Conservation (phyloP, 2,113 vertebrate species). For the Plecturocebus donacophilus region DNA sequence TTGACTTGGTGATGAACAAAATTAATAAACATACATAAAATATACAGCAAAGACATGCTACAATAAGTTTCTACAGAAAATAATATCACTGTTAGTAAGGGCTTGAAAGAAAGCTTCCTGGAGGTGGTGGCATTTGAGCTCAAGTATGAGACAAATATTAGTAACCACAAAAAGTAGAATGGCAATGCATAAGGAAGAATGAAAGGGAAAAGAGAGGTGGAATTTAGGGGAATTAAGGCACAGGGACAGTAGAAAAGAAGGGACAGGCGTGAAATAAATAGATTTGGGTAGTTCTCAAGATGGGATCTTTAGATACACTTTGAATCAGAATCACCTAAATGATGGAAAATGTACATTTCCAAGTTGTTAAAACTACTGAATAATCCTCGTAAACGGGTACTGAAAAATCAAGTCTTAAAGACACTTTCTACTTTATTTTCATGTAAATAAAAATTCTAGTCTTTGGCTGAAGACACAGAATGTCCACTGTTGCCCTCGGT, state of each 20-base stretch:
- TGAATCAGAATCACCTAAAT: not conserved
- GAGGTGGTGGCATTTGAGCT: not conserved
- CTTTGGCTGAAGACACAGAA: not conserved
- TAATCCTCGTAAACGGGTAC: not conserved
- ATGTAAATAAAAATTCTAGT: not conserved
- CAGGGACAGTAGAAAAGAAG: not conserved
- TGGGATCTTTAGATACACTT: not conserved
- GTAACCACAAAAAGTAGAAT: not conserved
- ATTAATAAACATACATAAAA: not conserved
- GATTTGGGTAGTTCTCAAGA: not conserved
- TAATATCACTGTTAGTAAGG: not conserved
- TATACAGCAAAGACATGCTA: not conserved
- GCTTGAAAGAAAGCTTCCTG: not conserved
- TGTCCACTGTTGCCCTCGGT: not conserved
- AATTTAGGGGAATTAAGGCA: not conserved
- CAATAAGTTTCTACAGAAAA: not conserved
- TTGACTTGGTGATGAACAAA: not conserved
- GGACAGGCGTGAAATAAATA: fast-evolving
- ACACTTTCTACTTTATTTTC: not conserved
- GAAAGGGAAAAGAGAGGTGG: not conserved
- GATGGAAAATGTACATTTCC: not conserved
- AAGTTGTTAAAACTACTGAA: not conserved
- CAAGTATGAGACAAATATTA: not conserved
- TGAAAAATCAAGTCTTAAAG: not conserved
- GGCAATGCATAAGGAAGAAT: not conserved